Percentiles rank a stretch among this genome's conserved stretches.
These are phyloP conservation scores for Pristionchus japonicus DNA, from an alignment of 2,888 invertebrate species.

Conservation along the genomic window DNA sequence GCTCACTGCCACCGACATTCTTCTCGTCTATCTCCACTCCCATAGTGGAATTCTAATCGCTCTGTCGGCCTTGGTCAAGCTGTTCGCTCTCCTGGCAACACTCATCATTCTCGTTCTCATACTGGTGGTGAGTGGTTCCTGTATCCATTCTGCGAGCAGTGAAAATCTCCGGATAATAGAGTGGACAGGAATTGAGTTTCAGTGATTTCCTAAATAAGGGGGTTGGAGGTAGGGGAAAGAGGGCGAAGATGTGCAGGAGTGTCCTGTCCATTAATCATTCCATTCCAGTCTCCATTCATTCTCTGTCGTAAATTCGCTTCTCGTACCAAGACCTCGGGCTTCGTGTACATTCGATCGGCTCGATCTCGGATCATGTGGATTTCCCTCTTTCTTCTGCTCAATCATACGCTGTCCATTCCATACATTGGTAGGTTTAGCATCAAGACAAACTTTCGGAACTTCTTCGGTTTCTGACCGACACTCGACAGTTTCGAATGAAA, in stretches of 20 bases:
- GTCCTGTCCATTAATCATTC: no score
- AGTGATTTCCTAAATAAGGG: no score
- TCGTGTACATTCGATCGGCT: conserved; percentile 24
- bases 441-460: background rate
- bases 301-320: conserved; percentile 7
- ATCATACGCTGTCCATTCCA: conserved; percentile 17
- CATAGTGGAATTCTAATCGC: conserved; percentile 23
- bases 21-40: background rate
- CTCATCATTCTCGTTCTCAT: background rate
- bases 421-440: background rate
- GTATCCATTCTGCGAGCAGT: no score
- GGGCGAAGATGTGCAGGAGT: no score
- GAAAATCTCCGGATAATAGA: no score
- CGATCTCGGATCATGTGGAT: conserved; percentile 26
- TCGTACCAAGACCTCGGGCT: conserved; percentile 13
- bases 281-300: conserved; percentile 24
- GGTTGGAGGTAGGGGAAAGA: no score
- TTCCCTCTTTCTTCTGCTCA: conserved; percentile 28
- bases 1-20: background rate
- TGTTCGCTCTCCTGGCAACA: background rate
- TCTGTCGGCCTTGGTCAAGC: conserved; percentile 31
- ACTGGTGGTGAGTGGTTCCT: conserved; percentile 19
- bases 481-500: no score
- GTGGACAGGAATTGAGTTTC: no score
- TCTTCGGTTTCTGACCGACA: no score